These are phyloP conservation scores for Byasa hedistus DNA, from an alignment of 2,888 invertebrate species.

Conservation along the genomic window DNA sequence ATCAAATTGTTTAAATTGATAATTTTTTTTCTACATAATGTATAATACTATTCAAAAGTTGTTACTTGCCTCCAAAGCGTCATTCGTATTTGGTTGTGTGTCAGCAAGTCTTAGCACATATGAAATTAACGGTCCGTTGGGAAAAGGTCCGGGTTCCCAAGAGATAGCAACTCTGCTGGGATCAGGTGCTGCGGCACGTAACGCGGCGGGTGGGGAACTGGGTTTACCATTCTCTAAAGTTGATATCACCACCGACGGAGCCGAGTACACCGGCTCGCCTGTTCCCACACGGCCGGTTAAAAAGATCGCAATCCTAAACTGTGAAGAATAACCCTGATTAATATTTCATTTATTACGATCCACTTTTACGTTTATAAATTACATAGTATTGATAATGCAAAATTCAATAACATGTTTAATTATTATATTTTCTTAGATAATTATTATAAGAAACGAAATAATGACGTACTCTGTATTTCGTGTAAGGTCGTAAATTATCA, in stretches of 20 bases:
- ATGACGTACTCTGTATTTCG: conserved; percentile 90
- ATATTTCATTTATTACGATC: not conserved
- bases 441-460: not conserved
- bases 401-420: not conserved
- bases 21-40: not conserved
- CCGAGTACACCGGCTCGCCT: conserved; percentile 85
- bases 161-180: conserved; percentile 90
- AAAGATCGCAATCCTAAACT: conserved; percentile 93
- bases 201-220: conserved; percentile 86
- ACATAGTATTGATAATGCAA: not conserved
- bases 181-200: conserved; percentile 89
- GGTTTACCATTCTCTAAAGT: conserved; percentile 87
- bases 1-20: no score
- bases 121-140: conserved; percentile 92
- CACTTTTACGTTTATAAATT: no score
- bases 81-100: conserved; percentile 77
- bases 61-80: conserved; percentile 82
- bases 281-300: conserved; percentile 84
- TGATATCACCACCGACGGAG: conserved; percentile 87
- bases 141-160: conserved; percentile 93
- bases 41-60: not conserved
- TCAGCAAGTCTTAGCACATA: conserved; percentile 88
- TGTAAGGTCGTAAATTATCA: conserved; percentile 90
- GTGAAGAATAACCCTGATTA: conserved; percentile 32
- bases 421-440: no score